Base-by-base conservation (phyloP, 2,113 vertebrate species). In the Esox niger region DNA sequence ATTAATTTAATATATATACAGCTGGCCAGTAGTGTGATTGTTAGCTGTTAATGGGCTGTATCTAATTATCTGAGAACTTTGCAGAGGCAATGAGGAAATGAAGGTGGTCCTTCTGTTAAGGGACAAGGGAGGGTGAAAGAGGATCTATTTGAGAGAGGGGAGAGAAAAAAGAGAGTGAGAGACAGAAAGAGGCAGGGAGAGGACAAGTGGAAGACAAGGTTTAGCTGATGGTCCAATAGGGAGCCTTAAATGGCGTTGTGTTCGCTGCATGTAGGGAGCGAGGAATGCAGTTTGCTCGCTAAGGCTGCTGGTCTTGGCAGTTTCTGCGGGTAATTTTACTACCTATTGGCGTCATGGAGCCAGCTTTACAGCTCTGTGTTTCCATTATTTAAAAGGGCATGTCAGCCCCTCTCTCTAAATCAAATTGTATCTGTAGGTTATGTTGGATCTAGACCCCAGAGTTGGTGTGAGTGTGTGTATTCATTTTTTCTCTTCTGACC, bases 181-280 rank as follows among this genome's bases (percentile, higher is more conserved):
- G 10, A 3, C 23, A 56, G 25, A 27, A 25, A 56, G 54, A 15
- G 25, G 26, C 23, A 27, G 54, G 9, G n/a, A 9, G 49, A 20
- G 68, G 35, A 17, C 9, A 23, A 17, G 59, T 27, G 21, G 15
- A 2, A 5, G 54, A 56, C 7, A 23, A 57, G 25, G 30, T 33
- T n/a, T n/a, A 33, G 29, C 31, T 33, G 17, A 75, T 80, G 77
- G 79, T 72, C 65, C 74, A n/a, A 73, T 76, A 32, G 3, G 62
- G 66, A 77, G 71, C 89, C 88, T 86, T 90, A 89, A 85, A 89
- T 89, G 88, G 89, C 81, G 80, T 82, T 71, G 80, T 76, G 75
- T 80, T 66, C 38, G 11, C 38, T 23, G 47, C 23, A 25, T 10
- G 29, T 15, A 78, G 70, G 61, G 74, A 54, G 68, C 70, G 65